Evolutionary conservation across 2,113 vertebrate genomes (phyloP).

Genomic region (Thymallus thymallus): DNA sequence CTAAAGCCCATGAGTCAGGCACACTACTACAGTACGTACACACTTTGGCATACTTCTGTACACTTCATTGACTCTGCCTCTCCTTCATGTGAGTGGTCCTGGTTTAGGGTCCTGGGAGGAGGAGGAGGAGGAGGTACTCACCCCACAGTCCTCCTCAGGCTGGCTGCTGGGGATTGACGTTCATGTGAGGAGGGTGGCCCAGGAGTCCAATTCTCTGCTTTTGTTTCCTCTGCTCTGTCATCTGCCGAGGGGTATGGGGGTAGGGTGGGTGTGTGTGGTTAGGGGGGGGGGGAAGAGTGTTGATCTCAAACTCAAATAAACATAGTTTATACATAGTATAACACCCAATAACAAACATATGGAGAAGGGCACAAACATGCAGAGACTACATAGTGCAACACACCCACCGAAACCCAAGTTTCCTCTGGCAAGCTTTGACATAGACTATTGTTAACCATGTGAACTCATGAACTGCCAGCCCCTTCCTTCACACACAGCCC

Average conservation of each 20-base stretch:
- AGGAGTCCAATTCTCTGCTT: constrained; percentile 96
- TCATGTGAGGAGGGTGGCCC: constrained; percentile 90
- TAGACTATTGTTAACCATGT: no score
- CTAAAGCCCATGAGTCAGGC: constrained; percentile 21
- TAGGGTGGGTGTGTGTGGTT: no score
- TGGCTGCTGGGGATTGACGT: constrained; percentile 94
- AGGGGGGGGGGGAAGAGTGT: neutral
- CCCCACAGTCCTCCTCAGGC: constrained; percentile 66
- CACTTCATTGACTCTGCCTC: constrained; percentile 4
- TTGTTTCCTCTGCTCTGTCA: constrained; percentile 99
- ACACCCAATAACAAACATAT: neutral
- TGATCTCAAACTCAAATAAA: no score
- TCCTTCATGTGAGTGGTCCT: neutral
- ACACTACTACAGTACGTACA: constrained; percentile 2
- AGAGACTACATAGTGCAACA: neutral
- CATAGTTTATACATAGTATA: no score
- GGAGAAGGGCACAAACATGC: neutral
- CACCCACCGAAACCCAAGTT: neutral
- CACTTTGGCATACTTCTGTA: constrained; percentile 30
- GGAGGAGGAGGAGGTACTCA: neutral
- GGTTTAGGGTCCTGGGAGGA: neutral
- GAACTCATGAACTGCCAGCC: no score
- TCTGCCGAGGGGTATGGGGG: constrained; percentile 80
- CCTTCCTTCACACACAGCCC: no score
- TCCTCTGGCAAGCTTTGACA: no score